Conservation (phyloP, 2,113 vertebrate genomes). For the Lampris megalopsis region DNA sequence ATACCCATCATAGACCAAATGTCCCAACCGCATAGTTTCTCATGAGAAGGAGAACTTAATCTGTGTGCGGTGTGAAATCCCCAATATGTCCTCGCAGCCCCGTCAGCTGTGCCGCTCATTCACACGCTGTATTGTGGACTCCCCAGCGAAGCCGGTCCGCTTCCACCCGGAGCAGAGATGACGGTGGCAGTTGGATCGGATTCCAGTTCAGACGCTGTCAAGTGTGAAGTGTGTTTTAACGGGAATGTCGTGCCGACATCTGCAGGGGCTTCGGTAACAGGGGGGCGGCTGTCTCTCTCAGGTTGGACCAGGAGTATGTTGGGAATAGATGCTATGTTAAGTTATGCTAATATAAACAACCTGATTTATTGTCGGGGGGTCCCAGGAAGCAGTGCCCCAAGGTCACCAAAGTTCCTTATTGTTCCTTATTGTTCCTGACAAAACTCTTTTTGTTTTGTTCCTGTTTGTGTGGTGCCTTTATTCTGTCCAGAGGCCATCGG, state of each 20-base stretch:
- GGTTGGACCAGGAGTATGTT: too few species aligned
- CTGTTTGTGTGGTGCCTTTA: too few species aligned
- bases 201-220: conserved; percentile 60
- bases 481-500: too few species aligned
- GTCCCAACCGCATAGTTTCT: conserved; percentile 72
- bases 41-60: conserved; percentile 73
- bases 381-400: too few species aligned
- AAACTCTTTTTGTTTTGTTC: too few species aligned
- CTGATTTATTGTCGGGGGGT: too few species aligned
- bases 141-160: conserved; percentile 65
- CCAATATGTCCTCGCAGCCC: conserved; percentile 59
- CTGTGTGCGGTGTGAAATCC: conserved; percentile 72
- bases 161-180: conserved; percentile 45
- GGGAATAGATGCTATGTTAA: too few species aligned
- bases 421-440: too few species aligned
- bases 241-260: conserved; percentile 40
- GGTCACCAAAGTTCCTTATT: too few species aligned
- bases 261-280: background rate
- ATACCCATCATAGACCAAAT: conserved; percentile 55
- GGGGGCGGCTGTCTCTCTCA: conserved; percentile 33
- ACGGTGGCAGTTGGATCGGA: conserved; percentile 45
- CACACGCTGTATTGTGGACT: conserved; percentile 73
- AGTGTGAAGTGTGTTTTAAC: conserved; percentile 45
- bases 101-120: conserved; percentile 77
- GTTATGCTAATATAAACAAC: too few species aligned